Percentiles rank a stretch among this genome's conserved stretches.
Conservation (phyloP, 30 jellyfish, hydroid and myxozoan genomes). For the Mastigias papua region DNA sequence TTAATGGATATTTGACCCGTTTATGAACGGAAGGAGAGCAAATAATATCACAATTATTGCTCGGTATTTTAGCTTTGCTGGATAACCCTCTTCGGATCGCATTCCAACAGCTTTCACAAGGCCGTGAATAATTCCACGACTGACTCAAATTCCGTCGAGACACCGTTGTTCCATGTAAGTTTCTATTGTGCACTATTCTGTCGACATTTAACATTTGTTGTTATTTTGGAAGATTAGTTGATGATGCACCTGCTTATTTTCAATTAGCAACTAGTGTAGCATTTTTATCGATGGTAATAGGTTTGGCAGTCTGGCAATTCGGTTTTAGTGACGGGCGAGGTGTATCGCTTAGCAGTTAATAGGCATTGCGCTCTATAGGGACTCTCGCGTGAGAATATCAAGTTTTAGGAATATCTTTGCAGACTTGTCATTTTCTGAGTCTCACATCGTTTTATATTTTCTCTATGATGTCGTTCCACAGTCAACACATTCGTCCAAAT, state of each 20-base stretch:
- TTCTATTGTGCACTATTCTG: not conserved
- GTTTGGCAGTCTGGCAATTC: not conserved
- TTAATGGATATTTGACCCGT: not conserved
- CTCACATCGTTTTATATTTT: not conserved
- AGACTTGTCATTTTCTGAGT: not conserved
- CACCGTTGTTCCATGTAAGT: slow-evolving; percentile 4
- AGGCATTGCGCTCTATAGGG: not conserved
- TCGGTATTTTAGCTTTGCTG: not conserved
- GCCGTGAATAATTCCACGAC: slow-evolving; percentile 11
- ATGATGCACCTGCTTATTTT: not conserved
- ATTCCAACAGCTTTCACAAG: slow-evolving; percentile 6
- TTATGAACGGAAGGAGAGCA: not conserved
- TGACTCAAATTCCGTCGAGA: slow-evolving; percentile 1
- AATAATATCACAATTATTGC: not conserved
- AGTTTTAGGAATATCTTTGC: not conserved
- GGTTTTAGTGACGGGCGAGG: not conserved
- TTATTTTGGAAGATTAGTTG: not conserved
- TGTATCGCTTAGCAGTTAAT: not conserved
- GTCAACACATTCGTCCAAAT: not conserved
- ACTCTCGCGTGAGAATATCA: not conserved
- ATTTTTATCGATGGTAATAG: not conserved
- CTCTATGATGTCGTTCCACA: not conserved
- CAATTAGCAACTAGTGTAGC: not conserved
- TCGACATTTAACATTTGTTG: not conserved
- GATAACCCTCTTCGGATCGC: not conserved